Base-by-base conservation (phyloP, 2,888 invertebrate species). In the Dioctria linearis region DNA sequence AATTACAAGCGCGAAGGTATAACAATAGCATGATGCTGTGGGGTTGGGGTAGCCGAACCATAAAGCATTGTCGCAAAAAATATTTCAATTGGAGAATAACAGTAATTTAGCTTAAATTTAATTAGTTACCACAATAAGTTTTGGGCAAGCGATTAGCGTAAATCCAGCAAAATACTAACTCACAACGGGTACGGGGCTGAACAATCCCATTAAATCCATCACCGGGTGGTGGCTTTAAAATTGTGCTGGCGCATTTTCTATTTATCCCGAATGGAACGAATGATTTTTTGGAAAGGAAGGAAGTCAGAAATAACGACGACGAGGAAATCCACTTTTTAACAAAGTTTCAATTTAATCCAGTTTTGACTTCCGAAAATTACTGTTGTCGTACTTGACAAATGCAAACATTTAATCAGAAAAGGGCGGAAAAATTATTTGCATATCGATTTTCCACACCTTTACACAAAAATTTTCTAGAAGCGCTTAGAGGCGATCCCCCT, bases 391-490 rank as follows among this genome's bases (percentile, higher is more conserved):
- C 57, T 79, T 79, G 79, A 79, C 67, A 79, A 79, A 79, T 79
- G 71, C 49, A 71, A 71, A 79, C 79, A 63, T 69, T 79, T 79
- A 79, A 79, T 79, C 79, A 71, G 51, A 11, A 69, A 79, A 69
- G 61, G 67, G 79, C 61, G 79, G 67, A 79, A 79, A 79, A 79
- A 79, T 13, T 71, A 79, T 79, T 71, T 79, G 63, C 79, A 79
- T 71, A 79, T 79, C 61, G 71, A 79, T 79, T 79, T 79, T 63
- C 71, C 69, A 67, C 51, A 61, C 71, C 49, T 49, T 25, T 67
- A 9, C 63, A n/a, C 61, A 37, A 49, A 25, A 54, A 54, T 54
- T 54, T 54, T 25, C 25, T 25, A 2, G 25, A 11, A n/a, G 54
- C 11, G 54, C 54, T 54, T 54, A 54, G 11, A 54, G 6, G 25